Evolutionary conservation across 2,888 invertebrate species (phyloP).

Genomic region (Diadegma fenestrale): DNA sequence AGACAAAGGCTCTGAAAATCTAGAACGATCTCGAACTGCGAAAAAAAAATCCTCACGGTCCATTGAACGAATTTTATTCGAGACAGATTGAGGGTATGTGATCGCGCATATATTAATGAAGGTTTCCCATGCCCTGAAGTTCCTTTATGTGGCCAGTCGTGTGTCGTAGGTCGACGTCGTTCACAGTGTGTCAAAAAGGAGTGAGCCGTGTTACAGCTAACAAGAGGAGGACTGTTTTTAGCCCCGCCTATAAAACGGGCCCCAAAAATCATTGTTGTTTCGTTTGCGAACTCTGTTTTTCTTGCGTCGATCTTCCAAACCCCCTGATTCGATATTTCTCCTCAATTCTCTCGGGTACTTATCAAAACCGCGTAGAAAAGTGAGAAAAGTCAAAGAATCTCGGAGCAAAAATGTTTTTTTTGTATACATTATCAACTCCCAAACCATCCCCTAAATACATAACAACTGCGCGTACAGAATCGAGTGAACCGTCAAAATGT

Average conservation of each 20-base stretch:
- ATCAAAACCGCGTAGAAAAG: conserved; percentile 25
- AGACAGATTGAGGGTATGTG: conserved; percentile 71
- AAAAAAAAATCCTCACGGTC: neutral
- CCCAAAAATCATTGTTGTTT: conserved; percentile 18
- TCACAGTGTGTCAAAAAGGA: neutral
- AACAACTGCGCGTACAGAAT: neutral
- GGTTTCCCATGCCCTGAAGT: neutral
- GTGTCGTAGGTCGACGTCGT: conserved; percentile 51
- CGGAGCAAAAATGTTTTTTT: conserved; percentile 56
- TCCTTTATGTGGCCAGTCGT: neutral
- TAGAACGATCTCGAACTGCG: neutral
- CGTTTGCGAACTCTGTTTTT: conserved; percentile 7
- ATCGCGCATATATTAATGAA: conserved; percentile 75
- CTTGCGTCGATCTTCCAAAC: neutral
- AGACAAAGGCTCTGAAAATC: neutral
- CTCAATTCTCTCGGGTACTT: conserved; percentile 55
- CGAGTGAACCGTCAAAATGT: conserved; percentile 17
- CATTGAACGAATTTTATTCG: conserved; percentile 72
- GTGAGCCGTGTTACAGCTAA: conserved; percentile 29
- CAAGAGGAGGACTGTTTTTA: conserved; percentile 20
- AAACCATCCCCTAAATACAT: conserved; percentile 15
- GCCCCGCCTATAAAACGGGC: conserved; percentile 41
- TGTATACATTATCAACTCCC: conserved; percentile 56
- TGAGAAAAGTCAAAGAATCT: conserved; percentile 1
- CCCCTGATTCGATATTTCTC: neutral